These are phyloP conservation scores for Plecotus auritus DNA, from an alignment of 2,113 vertebrate genomes.

Conservation along the genomic window DNA sequence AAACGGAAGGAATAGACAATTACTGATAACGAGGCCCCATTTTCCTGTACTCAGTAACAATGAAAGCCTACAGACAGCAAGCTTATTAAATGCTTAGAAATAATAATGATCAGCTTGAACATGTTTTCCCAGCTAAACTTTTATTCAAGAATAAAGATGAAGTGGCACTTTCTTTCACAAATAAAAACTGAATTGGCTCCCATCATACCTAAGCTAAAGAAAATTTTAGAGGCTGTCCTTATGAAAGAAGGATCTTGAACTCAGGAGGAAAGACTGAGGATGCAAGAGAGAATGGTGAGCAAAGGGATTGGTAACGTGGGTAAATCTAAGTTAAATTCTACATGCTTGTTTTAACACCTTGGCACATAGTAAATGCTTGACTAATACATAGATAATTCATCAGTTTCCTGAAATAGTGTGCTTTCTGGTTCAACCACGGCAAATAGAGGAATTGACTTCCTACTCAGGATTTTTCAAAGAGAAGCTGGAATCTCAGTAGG, in stretches of 20 bases:
- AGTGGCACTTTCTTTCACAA: neutral
- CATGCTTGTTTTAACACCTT: neutral
- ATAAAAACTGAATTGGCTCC: neutral
- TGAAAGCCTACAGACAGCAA: neutral
- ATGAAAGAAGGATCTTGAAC: neutral
- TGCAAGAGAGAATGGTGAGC: neutral
- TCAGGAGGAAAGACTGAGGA: neutral
- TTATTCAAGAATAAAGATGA: neutral
- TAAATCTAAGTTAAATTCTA: neutral
- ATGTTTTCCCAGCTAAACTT: neutral
- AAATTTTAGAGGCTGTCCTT: neutral
- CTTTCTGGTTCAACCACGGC: neutral
- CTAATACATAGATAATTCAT: neutral
- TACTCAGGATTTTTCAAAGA: neutral
- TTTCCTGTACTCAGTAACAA: neutral
- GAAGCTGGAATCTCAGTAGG: neutral
- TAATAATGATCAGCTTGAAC: neutral
- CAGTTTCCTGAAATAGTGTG: neutral
- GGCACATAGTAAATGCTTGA: neutral
- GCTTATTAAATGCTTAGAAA: neutral
- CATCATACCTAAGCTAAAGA: neutral
- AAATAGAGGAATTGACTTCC: neutral
- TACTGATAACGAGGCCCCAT: neutral
- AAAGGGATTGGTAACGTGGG: neutral
- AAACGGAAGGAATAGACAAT: neutral